Evolutionary conservation across 1,140 invertebrate genomes (phyloP).

Genomic region (Tetragnatha versicolor): DNA sequence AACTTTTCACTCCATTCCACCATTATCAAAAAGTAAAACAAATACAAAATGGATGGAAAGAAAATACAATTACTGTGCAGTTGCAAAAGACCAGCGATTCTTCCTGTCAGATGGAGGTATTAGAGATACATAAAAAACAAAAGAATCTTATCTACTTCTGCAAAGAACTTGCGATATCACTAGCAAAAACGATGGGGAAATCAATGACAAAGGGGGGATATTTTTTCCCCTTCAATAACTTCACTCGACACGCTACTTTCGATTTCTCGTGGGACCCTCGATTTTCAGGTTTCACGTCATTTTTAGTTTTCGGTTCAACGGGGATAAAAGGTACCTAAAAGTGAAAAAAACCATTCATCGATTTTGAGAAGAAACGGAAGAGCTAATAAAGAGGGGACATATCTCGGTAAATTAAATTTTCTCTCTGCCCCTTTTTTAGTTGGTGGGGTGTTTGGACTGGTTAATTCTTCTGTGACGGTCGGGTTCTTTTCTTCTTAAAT

Average conservation of each 20-base stretch:
- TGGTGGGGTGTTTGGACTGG: too few relatives aligned
- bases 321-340: conserved; percentile 40
- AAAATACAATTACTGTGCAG: conserved; percentile 18
- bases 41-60: not conserved
- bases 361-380: too few relatives aligned
- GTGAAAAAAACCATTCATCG: conserved; percentile 32
- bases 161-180: conserved; percentile 45
- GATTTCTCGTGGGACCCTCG: conserved; percentile 5
- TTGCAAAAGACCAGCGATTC: conserved; percentile 27
- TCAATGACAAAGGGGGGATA: conserved; percentile 21
- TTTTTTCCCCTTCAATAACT: conserved; percentile 38
- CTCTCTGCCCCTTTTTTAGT: not conserved
- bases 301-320: conserved; percentile 31
- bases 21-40: conserved; percentile 3
- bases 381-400: too few relatives aligned
- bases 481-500: too few relatives aligned
- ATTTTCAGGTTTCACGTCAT: conserved; percentile 39
- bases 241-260: conserved; percentile 26
- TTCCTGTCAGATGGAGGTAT: conserved; percentile 41
- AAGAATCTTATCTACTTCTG: conserved; percentile 29
- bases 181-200: conserved; percentile 16
- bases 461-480: too few relatives aligned
- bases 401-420: not conserved
- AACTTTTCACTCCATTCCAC: conserved; percentile 34
- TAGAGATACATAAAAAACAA: conserved; percentile 35